phyloP scores from a whole-genome alignment of 2,888 invertebrate species.

The Dasysyrphus albostriatus region DNA sequence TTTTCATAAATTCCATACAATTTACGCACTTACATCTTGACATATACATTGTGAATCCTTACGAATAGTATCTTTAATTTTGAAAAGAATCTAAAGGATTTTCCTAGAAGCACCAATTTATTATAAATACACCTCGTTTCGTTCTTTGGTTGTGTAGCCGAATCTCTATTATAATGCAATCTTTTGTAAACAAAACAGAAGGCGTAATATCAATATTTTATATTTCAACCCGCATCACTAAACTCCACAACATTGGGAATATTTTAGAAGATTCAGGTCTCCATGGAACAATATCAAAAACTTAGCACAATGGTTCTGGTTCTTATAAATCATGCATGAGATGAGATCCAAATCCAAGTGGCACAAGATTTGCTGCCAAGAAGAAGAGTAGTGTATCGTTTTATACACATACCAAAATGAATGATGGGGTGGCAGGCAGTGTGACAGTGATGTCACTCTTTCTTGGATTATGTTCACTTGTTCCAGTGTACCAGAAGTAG shows the following conservation, averaged over 20 bases:
- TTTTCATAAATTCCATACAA: conserved; percentile 28
- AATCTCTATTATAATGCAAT: conserved; percentile 37
- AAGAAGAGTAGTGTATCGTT: not conserved
- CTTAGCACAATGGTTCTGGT: conserved; percentile 43
- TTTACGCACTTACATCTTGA: conserved; percentile 14
- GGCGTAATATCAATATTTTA: conserved; percentile 49
- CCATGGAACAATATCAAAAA: conserved; percentile 40
- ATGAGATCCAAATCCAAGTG: conserved; percentile 34
- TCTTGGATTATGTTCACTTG: conserved; percentile 10
- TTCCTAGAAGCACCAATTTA: conserved; percentile 35
- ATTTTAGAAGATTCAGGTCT: conserved; percentile 34
- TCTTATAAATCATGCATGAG: conserved; percentile 57
- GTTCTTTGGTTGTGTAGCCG: not conserved
- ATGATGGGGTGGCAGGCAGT: not conserved
- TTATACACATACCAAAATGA: conserved; percentile 5
- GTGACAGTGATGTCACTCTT: conserved; percentile 34
- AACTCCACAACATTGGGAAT: conserved; percentile 22
- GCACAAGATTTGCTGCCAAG: conserved; percentile 45
- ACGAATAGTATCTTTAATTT: not conserved
- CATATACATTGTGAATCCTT: conserved; percentile 18
- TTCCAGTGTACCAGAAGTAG: not conserved
- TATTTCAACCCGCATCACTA: conserved; percentile 37
- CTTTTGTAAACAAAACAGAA: conserved; percentile 22
- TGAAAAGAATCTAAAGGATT: not conserved
- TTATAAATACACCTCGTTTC: conserved; percentile 34